Conservation (phyloP, 92 coral and sea anemone species). For the Epizoanthus fatuus region DNA sequence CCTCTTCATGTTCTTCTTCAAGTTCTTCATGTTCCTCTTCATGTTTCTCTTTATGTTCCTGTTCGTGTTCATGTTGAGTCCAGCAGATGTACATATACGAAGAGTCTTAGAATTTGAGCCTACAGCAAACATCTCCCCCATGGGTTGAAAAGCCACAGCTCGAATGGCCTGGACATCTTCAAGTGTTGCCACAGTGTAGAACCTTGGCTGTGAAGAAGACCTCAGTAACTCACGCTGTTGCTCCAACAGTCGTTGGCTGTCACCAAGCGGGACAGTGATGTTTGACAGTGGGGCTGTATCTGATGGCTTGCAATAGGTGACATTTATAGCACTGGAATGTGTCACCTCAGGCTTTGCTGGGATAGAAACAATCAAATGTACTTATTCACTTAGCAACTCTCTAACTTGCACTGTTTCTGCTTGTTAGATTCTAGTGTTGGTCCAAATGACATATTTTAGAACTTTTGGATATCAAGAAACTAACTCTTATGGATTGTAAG, state of each 20-base stretch:
- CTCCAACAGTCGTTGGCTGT: slow-evolving; percentile 35
- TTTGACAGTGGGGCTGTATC: slow-evolving; percentile 56
- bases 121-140: slow-evolving; percentile 91
- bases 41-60: too few relatives aligned
- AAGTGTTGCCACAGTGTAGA: slow-evolving; percentile 81
- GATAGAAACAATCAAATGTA: not conserved
- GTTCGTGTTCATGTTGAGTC: slow-evolving; percentile 56
- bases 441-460: too few relatives aligned
- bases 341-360: slow-evolving; percentile 36
- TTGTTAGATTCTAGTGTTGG: too few relatives aligned
- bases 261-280: slow-evolving; percentile 31
- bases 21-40: too few relatives aligned
- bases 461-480: too few relatives aligned
- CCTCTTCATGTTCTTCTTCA: too few relatives aligned
- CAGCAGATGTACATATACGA: slow-evolving; percentile 83
- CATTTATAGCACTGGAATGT: slow-evolving; percentile 42
- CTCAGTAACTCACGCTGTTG: slow-evolving; percentile 63
- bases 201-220: slow-evolving; percentile 68
- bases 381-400: too few relatives aligned
- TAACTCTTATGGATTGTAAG: too few relatives aligned
- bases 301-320: slow-evolving; percentile 75
- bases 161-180: slow-evolving; percentile 96
- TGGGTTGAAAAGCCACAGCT: slow-evolving; percentile 94
- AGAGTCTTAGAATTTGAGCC: slow-evolving; percentile 95
- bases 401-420: too few relatives aligned